These are phyloP conservation scores for Lepidotrigona ventralis DNA, from an alignment of 1,140 invertebrate species.

Conservation along the genomic window DNA sequence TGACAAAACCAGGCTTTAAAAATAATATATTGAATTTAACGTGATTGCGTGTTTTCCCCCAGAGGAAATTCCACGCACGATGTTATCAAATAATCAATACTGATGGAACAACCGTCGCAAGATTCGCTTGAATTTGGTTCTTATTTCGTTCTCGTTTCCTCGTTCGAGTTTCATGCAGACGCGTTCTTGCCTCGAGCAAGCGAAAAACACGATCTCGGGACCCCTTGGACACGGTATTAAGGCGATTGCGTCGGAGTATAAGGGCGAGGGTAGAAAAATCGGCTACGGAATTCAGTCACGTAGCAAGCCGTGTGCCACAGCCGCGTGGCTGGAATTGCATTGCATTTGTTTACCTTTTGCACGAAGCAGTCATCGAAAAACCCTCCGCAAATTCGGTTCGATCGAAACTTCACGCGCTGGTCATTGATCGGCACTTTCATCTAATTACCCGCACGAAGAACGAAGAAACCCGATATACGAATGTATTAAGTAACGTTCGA, in stretches of 20 bases:
- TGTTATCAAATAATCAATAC: background rate
- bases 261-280: background rate
- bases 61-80: background rate
- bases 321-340: conserved; percentile 43
- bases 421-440: background rate
- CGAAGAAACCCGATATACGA: background rate
- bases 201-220: background rate
- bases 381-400: background rate
- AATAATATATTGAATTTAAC: too few species aligned
- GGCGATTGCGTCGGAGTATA: background rate
- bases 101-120: background rate
- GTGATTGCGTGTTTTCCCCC: too few species aligned
- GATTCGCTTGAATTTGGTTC: background rate
- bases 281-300: conserved; percentile 40
- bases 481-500: background rate
- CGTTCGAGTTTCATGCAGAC: background rate
- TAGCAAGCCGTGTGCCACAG: conserved; percentile 11
- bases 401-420: background rate
- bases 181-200: background rate
- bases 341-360: conserved; percentile 52
- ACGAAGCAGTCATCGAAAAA: background rate
- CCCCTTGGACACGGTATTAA: conserved; percentile 19
- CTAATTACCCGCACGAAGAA: conserved; percentile 5
- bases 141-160: background rate
- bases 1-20: too few species aligned